Evolutionary conservation across 2,113 vertebrate genomes (phyloP).

Genomic region (Canis aureus): DNA sequence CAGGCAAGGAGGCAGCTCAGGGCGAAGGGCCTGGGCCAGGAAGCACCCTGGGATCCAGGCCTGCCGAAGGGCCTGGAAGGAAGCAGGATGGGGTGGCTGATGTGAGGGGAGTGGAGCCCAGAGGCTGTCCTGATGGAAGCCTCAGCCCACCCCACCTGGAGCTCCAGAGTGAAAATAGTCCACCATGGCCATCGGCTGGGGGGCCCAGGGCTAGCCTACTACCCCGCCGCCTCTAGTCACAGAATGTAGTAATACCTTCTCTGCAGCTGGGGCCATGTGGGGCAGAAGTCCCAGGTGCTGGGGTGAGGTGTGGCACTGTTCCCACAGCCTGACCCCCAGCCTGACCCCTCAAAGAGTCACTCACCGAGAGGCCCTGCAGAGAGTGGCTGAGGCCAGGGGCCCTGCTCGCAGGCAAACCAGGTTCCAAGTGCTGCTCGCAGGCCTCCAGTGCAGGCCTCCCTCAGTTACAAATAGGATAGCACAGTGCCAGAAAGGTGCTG

Average conservation of each 20-base stretch:
- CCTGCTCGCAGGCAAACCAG: not conserved
- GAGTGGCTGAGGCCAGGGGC: not conserved
- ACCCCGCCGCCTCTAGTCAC: fast-evolving
- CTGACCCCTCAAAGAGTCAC: not conserved
- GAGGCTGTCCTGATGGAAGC: fast-evolving
- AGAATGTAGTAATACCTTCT: not conserved
- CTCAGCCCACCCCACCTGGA: not conserved
- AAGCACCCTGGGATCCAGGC: not conserved
- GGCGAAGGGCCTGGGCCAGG: not conserved
- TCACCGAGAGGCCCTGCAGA: fast-evolving
- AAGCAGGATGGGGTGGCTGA: not conserved
- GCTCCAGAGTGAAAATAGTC: not conserved
- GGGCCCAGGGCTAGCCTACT: fast-evolving
- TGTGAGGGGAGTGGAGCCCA: too few species aligned
- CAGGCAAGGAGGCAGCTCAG: too few species aligned
- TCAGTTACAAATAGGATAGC: too few species aligned
- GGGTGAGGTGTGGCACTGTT: fast-evolving
- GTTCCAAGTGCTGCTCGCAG: not conserved
- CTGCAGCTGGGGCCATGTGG: too few species aligned
- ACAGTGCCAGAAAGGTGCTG: not conserved
- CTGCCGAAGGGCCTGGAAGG: not conserved
- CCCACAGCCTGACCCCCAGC: not conserved
- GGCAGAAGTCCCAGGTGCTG: not conserved
- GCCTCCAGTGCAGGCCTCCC: not conserved
- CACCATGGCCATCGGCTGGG: fast-evolving